A percentile compares a stretch with the other conserved stretches of the same genome.
Evolutionary conservation across 1,140 invertebrate genomes (phyloP).

Genomic region (Holcopasites calliopsidis): DNA sequence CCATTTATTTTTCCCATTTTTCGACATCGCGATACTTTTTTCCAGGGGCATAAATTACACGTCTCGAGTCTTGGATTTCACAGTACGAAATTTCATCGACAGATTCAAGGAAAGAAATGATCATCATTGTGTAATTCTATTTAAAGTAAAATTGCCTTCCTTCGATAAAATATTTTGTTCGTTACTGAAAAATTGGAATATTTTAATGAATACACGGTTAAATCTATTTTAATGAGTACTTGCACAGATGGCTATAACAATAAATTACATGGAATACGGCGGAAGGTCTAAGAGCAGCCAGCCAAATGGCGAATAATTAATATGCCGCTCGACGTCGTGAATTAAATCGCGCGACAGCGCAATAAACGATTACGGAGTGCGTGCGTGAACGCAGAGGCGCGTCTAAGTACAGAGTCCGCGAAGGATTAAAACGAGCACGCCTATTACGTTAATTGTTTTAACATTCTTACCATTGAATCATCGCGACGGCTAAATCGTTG

Average conservation of each 20-base stretch:
- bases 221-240: no score
- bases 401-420: neutral
- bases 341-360: neutral
- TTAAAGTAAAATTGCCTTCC: no score
- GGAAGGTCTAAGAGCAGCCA: neutral
- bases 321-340: neutral
- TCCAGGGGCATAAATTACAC: no score
- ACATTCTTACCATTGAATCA: slow-evolving; percentile 5
- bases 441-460: slow-evolving; percentile 14
- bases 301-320: neutral
- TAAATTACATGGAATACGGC: neutral
- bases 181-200: no score
- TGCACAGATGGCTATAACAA: no score
- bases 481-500: neutral
- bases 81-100: no score
- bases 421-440: neutral
- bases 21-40: no score
- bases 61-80: no score
- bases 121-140: no score
- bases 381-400: neutral
- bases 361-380: neutral
- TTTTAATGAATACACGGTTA: no score
- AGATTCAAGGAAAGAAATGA: no score
- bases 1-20: slow-evolving; percentile 10
- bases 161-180: no score